Evolutionary conservation across 2,113 vertebrate genomes (phyloP).

Genomic region (Furnarius figulus): DNA sequence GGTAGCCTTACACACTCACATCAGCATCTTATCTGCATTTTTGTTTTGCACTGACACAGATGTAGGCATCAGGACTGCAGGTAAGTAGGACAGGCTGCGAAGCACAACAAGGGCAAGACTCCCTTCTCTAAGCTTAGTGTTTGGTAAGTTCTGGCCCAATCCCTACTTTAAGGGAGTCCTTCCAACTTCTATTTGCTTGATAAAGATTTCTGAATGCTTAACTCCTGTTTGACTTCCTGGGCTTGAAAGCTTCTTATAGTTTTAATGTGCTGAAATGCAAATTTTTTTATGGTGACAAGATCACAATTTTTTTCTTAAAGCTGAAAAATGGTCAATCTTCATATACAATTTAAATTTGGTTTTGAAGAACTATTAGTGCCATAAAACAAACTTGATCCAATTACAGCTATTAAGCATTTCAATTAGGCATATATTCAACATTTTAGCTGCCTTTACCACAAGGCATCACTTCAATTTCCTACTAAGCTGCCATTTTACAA

Average conservation of each 20-base stretch:
- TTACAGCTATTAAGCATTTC: constrained; percentile 7
- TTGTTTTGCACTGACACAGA: neutral
- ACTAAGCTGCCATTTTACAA: constrained; percentile 11
- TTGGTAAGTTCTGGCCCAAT: neutral
- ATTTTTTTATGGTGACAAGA: neutral
- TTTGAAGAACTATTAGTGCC: neutral
- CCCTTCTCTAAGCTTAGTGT: neutral
- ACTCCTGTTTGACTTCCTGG: neutral
- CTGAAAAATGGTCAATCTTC: neutral
- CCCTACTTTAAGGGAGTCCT: neutral
- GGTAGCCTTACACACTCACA: neutral
- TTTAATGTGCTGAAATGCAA: neutral
- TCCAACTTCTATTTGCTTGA: neutral
- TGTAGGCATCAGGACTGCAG: neutral
- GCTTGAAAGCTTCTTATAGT: neutral
- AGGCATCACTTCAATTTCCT: neutral
- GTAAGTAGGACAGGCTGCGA: neutral
- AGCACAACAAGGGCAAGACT: neutral
- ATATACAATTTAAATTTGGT: neutral
- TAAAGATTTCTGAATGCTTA: neutral
- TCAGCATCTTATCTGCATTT: neutral
- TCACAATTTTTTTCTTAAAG: neutral
- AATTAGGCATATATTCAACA: neutral
- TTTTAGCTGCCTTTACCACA: constrained; percentile 1
- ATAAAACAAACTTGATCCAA: neutral